Base-by-base conservation (phyloP, 2,888 invertebrate species). In the Campopleginae sp. region DNA sequence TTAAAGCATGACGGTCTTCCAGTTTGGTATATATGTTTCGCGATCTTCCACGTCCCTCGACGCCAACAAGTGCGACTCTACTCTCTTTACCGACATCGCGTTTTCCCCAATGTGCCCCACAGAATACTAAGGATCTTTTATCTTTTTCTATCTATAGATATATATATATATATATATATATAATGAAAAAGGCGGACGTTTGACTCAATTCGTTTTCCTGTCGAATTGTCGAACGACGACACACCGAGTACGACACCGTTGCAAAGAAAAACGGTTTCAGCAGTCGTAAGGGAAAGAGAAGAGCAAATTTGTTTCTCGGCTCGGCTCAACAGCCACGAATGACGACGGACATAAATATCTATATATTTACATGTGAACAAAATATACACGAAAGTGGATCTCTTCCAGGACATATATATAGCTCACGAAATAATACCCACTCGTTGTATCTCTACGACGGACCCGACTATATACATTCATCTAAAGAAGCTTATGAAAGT, bases 21-120 rank as follows among this genome's bases (percentile, higher is more conserved):
- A 42, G 42, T 31, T 78, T n/a, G 14, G 38, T 66, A 23, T 51
- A 58, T 61, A 90, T 89, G 17, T 19, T 90, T 86, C 90, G 82
- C 74, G 68, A 89, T 89, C 87, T 88, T 87, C 89, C 86, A 86
- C 89, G 91, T 92, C 91, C 92, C 91, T 89, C 87, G 91, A 89
- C 90, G 89, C 92, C 92, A 92, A 92, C 92, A 92, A 92, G 92
- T 92, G 91, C 91, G 90, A 92, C 91, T 92, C 92, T 93, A 91
- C 72, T 91, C 92, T 92, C 92, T 93, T 92, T 92, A 92, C 92
- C 91, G 91, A 92, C 92, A 93, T 91, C 91, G 91, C 90, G 89
- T 86, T 90, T 87, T 54, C 51, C 89, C 88, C 88, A 89, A 89
- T 89, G 90, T 89, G 87, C 78, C 78, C 87, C 88, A 74, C 54